Base-by-base conservation (phyloP, 1,140 invertebrate genomes). In the Pinna nobilis region DNA sequence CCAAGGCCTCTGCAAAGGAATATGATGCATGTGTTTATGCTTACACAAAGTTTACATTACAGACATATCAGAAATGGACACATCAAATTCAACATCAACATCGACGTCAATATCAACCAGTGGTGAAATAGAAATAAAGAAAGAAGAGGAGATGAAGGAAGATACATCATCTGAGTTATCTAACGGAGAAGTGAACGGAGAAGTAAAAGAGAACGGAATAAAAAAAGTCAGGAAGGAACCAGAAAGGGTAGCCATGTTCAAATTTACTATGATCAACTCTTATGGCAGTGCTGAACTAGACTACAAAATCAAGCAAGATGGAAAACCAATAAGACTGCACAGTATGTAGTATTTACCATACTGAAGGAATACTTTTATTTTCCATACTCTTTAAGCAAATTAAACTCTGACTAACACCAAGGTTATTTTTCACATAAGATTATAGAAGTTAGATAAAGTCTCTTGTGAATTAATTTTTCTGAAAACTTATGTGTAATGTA, bases 241-340 rank as follows among this genome's bases (percentile, higher is more conserved):
- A 23, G 9, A 65, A 13, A 47, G 71, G 28, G 67, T 70, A 20
- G 60, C 79, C 18, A 70, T 89, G 47, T 90, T 90, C 72, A 84
- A 82, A 25, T 84, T 91, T 57, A 69, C 79, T 15, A 66, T 88
- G 41, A 86, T 90, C 32, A 91, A 91, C 82, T 87, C 85, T n/a
- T 89, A 87, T 78, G 90, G 90, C 9, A 89, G 84, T 65, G 67
- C 87, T 11, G 88, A 89, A 68, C 74, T 88, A 18, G 79, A 83
- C 30, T 68, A 80, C 20, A 80, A 82, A 68, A 60, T 90, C 6
- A 71, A 77, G 39, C 82, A 88, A 68, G 83, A 88, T 73, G 88
- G 83, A n/a, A 82, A 82, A 50, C 82, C 85, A 20, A 23, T 90
- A 0, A 86, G 82, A 77, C 60, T 90, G 3, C 81, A 61, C 28